These are phyloP conservation scores for Embidobia sp. DNA, from an alignment of 2,888 invertebrate genomes.

Conservation along the genomic window DNA sequence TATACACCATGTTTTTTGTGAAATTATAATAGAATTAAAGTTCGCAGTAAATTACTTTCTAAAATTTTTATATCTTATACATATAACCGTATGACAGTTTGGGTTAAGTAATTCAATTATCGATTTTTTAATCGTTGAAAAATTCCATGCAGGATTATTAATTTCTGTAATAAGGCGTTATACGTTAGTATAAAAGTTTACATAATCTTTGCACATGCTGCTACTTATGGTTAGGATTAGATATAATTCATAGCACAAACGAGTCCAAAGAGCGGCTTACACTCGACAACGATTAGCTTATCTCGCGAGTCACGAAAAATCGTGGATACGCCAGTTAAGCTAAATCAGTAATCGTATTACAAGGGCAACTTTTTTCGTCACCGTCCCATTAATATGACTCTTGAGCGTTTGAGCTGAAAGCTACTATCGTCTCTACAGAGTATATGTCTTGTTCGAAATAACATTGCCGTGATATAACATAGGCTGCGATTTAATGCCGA, in stretches of 20 bases:
- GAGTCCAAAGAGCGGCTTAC: constrained; percentile 42
- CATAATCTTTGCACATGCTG: constrained; percentile 5
- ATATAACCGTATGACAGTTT: too few species aligned
- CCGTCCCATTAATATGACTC: constrained; percentile 47
- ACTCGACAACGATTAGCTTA: constrained; percentile 55
- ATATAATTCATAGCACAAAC: constrained; percentile 49
- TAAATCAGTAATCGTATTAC: constrained; percentile 56
- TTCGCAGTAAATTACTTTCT: too few species aligned
- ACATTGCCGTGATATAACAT: constrained; percentile 36
- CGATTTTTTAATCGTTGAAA: constrained; percentile 1
- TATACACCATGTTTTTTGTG: too few species aligned
- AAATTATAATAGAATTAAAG: too few species aligned
- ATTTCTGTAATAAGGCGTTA: not conserved
- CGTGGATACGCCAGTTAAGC: constrained; percentile 35
- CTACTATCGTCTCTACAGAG: constrained; percentile 35
- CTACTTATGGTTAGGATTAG: constrained; percentile 54
- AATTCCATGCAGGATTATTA: too few species aligned
- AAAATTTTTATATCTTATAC: too few species aligned
- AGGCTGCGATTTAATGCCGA: constrained; percentile 21
- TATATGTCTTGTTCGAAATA: constrained; percentile 49
- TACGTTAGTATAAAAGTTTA: not conserved
- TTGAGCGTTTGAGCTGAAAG: constrained; percentile 31
- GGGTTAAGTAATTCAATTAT: too few species aligned
- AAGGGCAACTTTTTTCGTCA: constrained; percentile 49
- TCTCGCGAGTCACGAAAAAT: constrained; percentile 52